Base-by-base conservation (phyloP, 2,797 vertebrate genomes). In the Harpagifer antarcticus region DNA sequence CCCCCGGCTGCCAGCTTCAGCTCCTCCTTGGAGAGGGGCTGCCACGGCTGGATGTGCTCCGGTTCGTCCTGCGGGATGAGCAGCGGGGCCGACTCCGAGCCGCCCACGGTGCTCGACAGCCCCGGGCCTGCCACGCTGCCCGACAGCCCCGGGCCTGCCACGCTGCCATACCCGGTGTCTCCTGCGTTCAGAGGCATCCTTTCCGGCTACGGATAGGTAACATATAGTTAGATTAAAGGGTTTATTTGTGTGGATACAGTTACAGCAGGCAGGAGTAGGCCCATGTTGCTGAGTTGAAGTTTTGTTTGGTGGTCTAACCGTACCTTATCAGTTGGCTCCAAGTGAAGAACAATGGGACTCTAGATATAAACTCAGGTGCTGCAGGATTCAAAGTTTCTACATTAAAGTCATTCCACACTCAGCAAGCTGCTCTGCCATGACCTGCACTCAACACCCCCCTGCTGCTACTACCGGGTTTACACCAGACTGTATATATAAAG, bases 141-240 rank as follows among this genome's bases (percentile, higher is more conserved):
- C n/a, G n/a, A n/a, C n/a, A n/a, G n/a, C 16, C 59, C 72, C 12
- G 79, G 47, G 9, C 59, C 76, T 0, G 64, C 10, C 63, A 85
- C 27, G 56, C 85, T 89, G 72, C 85, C 87, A 52, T 93, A 94
- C 1, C 87, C 76, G 27, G 81, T 20, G 55, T 84, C 85, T 43
- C 88, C 93, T 1, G 81, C 90, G 79, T 93, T 91, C 59, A 94
- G 78, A 3, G 91, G 85, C 94, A 96, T 95, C 68, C 45, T 72
- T 67, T 17, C 7, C 20, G 73, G 61, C 82, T 91, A 74, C 53
- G 62, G 75, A 75, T 57, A 0, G 6, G 50, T 1, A 31, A 63
- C 19, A 86, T 14, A 11, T 0, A 6, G 9, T 37, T 9, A 56
- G 15, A 43, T 8, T 3, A 11, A 17, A 2, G 19, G 17, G 2